Evolutionary conservation across 2,888 invertebrate genomes (phyloP).

Genomic region (Diaphora mendica): DNA sequence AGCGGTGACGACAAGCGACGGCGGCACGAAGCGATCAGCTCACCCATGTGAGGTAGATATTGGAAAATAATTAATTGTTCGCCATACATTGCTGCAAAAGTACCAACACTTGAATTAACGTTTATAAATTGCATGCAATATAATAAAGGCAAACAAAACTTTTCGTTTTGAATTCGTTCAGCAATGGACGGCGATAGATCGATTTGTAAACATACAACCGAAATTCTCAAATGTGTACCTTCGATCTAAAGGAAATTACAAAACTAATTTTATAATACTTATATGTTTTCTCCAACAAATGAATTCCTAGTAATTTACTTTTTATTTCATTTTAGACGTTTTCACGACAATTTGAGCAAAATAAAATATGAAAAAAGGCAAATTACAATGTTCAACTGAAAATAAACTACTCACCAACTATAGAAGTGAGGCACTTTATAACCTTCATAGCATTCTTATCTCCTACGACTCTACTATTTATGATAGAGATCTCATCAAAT

Average conservation of each 20-base stretch:
- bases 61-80: conserved; percentile 95
- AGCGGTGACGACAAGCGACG: conserved; percentile 93
- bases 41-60: conserved; percentile 96
- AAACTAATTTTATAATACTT: not conserved
- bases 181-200: too few relatives aligned
- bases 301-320: too few relatives aligned
- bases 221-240: not conserved
- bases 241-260: not conserved
- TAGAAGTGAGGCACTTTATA: conserved; percentile 95
- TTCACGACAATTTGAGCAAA: not conserved
- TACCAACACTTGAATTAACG: not conserved
- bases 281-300: too few relatives aligned
- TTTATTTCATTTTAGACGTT: not conserved
- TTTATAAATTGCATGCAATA: not conserved
- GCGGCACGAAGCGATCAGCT: conserved; percentile 92
- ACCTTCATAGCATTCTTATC: conserved; percentile 95
- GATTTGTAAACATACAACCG: not conserved
- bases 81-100: conserved; percentile 90
- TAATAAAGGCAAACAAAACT: not conserved
- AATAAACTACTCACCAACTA: conserved; percentile 88
- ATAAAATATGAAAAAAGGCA: not conserved
- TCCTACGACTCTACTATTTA: conserved; percentile 89
- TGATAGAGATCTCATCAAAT: conserved; percentile 88
- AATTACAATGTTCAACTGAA: not conserved
- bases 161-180: not conserved